Conservation (phyloP, 53 echinoderm and acorn worm species). For the Patiria pectinifera region DNA sequence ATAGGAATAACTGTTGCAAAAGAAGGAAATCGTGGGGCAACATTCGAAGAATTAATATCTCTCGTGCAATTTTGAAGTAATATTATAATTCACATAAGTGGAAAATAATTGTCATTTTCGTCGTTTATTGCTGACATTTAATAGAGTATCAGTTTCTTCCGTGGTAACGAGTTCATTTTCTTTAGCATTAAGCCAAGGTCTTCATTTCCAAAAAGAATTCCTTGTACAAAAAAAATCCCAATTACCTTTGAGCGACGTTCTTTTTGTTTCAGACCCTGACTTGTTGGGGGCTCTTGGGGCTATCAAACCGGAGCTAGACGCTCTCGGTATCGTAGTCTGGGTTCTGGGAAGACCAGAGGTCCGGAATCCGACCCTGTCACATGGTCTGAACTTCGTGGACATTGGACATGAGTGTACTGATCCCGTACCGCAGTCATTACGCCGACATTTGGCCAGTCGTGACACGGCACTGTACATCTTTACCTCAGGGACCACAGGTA, state of each 20-base stretch:
- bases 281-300: conserved; percentile 47
- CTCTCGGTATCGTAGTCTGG: conserved; percentile 62
- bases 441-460: conserved; percentile 1
- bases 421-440: conserved; percentile 35
- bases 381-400: conserved; percentile 20
- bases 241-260: neutral
- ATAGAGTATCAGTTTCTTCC: no score
- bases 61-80: no score
- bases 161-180: no score
- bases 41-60: no score
- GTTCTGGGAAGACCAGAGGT: conserved; percentile 22
- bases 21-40: no score
- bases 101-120: no score
- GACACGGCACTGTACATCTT: conserved; percentile 81
- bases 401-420: neutral
- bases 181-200: no score
- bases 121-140: no score
- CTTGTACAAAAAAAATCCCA: no score
- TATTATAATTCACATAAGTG: no score
- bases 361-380: neutral
- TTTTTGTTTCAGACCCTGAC: conserved; percentile 20
- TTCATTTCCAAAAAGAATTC: no score
- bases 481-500: conserved; percentile 98
- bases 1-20: no score
- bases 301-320: conserved; percentile 44